Percentiles rank a stretch among this genome's conserved stretches.
phyloP scores from a whole-genome alignment of 2,113 vertebrate genomes.

The Apistogramma diplotaenia region DNA sequence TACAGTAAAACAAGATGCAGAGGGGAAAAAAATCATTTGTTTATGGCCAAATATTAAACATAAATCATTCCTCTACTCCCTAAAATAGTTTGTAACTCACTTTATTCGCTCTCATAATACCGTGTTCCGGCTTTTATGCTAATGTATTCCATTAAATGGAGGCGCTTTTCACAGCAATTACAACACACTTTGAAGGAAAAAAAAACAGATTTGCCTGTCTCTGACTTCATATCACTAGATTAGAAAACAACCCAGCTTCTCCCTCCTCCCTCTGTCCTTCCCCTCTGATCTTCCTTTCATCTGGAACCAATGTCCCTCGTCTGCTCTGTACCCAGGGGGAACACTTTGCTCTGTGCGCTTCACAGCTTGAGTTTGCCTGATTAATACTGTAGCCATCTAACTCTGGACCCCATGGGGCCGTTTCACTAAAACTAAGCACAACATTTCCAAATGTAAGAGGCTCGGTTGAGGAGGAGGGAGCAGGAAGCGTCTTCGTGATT shows the following conservation, averaged over 20 bases:
- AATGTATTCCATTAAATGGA: conserved; percentile 60
- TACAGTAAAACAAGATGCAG: conserved; percentile 23
- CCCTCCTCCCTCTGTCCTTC: conserved; percentile 37
- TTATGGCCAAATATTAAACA: conserved; percentile 30
- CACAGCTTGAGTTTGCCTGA: conserved; percentile 66
- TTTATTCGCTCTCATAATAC: conserved; percentile 46
- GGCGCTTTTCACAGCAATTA: conserved; percentile 55
- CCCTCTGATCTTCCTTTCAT: conserved; percentile 64
- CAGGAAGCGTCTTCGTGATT: conserved; percentile 31
- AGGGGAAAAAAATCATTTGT: neutral
- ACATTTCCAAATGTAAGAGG: conserved; percentile 40
- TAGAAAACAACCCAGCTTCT: conserved; percentile 64
- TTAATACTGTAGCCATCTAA: conserved; percentile 69
- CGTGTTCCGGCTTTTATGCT: conserved; percentile 50
- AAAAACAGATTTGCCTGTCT: conserved; percentile 50
- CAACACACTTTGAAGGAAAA: conserved; percentile 37
- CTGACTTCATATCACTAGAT: conserved; percentile 60
- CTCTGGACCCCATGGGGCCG: conserved; percentile 52
- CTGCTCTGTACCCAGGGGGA: conserved; percentile 65
- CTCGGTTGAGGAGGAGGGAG: neutral
- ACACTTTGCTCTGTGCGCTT: conserved; percentile 67
- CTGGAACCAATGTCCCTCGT: conserved; percentile 74
- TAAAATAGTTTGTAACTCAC: conserved; percentile 45
- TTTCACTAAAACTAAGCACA: conserved; percentile 50
- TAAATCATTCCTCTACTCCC: neutral